phyloP scores from a whole-genome alignment of 1,140 invertebrate genomes.

The Diachasmimorpha longicaudata region DNA sequence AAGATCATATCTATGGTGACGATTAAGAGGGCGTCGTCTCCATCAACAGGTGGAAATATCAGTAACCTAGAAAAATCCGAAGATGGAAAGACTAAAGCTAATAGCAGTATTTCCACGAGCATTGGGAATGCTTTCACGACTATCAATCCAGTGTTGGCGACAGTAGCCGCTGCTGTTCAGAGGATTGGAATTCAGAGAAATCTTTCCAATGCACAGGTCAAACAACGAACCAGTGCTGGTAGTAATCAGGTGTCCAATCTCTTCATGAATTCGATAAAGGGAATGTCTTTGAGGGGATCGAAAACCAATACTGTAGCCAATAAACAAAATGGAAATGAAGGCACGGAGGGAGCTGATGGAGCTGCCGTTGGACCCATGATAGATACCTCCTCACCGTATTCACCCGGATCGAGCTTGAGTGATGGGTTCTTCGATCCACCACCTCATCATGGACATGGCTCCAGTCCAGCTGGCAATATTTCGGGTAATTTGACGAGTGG shows the following conservation, averaged over 20 bases:
- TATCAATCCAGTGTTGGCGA: slow-evolving; percentile 59
- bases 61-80: slow-evolving; percentile 34
- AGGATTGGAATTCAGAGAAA: slow-evolving; percentile 54
- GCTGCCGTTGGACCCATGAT: slow-evolving; percentile 43
- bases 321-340: slow-evolving; percentile 59
- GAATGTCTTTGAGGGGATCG: slow-evolving; percentile 18
- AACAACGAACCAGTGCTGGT: slow-evolving; percentile 48
- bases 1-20: slow-evolving; percentile 62
- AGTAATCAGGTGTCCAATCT: slow-evolving; percentile 49
- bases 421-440: slow-evolving; percentile 87
- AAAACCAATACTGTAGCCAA: slow-evolving; percentile 30
- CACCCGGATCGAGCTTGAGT: slow-evolving; percentile 81
- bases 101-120: slow-evolving; percentile 34
- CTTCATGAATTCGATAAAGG: slow-evolving; percentile 53
- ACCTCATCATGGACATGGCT: slow-evolving; percentile 36
- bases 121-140: slow-evolving; percentile 45
- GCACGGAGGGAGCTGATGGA: not conserved
- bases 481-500: slow-evolving; percentile 57
- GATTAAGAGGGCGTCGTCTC: slow-evolving; percentile 52
- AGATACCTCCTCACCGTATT: slow-evolving; percentile 84
- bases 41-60: slow-evolving; percentile 41
- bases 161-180: slow-evolving; percentile 59
- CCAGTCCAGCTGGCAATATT: not conserved
- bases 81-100: slow-evolving; percentile 37
- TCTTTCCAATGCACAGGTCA: slow-evolving; percentile 45